Evolutionary conservation across 2,888 invertebrate species (phyloP).

Genomic region (Tachina grossa): DNA sequence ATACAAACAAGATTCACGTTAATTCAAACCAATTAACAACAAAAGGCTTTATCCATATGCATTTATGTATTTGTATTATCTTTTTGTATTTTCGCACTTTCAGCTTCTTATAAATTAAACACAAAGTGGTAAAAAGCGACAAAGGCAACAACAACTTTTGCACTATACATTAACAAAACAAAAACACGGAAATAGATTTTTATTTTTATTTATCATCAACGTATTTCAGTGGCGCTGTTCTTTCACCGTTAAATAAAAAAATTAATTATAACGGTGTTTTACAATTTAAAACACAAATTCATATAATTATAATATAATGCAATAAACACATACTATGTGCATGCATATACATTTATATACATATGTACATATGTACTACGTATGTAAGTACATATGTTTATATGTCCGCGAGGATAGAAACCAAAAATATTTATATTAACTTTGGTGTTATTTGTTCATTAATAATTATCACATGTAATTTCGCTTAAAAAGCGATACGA

Average conservation of each 20-base stretch:
- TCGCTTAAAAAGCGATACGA: too few species aligned
- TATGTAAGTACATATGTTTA: too few species aligned
- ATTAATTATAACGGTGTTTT: slow-evolving; percentile 49
- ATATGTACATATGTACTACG: neutral
- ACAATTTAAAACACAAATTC: slow-evolving; percentile 17
- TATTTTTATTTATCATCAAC: slow-evolving; percentile 18
- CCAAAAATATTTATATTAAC: neutral
- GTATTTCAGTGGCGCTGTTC: slow-evolving; percentile 18
- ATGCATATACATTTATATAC: neutral
- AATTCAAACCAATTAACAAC: slow-evolving; percentile 59
- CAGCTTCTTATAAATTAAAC: slow-evolving; percentile 43
- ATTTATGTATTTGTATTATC: slow-evolving; percentile 34
- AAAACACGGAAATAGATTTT: slow-evolving; percentile 41
- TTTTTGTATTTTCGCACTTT: slow-evolving; percentile 37
- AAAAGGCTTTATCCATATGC: slow-evolving; percentile 42
- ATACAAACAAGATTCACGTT: slow-evolving; percentile 33
- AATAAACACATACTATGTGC: neutral
- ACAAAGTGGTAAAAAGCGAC: slow-evolving; percentile 20
- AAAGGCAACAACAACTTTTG: neutral
- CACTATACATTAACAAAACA: slow-evolving; percentile 7
- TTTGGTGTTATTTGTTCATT: too few species aligned
- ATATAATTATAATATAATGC: neutral
- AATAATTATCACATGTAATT: too few species aligned
- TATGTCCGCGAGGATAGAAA: neutral
- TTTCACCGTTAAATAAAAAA: slow-evolving; percentile 42